Base-by-base conservation (phyloP, 2,888 invertebrate species). In the Cremastinae sp. region DNA sequence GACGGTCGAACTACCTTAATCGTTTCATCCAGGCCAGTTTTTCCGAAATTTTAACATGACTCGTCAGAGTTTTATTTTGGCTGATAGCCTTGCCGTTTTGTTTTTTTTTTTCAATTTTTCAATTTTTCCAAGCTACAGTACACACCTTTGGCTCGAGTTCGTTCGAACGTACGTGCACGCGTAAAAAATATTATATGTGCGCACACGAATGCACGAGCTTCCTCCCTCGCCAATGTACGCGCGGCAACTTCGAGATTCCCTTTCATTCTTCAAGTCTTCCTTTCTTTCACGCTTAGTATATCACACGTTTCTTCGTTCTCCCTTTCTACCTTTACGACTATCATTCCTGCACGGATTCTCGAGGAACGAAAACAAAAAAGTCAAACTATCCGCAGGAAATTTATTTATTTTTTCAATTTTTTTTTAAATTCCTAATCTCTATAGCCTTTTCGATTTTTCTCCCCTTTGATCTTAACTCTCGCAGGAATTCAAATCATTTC, bases 341-440 rank as follows among this genome's bases (percentile, higher is more conserved):
- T 62, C 75, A 78, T 78, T 70, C 78, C 65, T 70, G 59, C 78
- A 78, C 78, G 78, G 72, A 78, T 34, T 45, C 16, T 14, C 16
- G 61, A 47, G 38, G 36, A 56, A 56, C 18, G 7, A 20, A 12
- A 41, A 34, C 9, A 49, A 2, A 47, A 69, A 41, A 28, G n/a
- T 69, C 53, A 28, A 51, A 41, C 28, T 5, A 28, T 28, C 28
- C 28, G 22, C 14, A 2, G 14, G 18, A 18, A 20, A n/a, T 28
- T 45, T 36, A 53, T 56, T 20, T 16, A 34, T n/a, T 28, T 58
- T 10, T 16, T 43, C 28, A 18, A 34, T 53, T 53, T 36, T 38
- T 20, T 49, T 12, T n/a, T n/a, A n/a, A n/a, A n/a, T n/a, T n/a
- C n/a, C n/a, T n/a, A n/a, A n/a, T n/a, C n/a, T n/a, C n/a, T n/a